phyloP scores from a whole-genome alignment of 2,888 invertebrate species.

The Ditylenchus weischeri region DNA sequence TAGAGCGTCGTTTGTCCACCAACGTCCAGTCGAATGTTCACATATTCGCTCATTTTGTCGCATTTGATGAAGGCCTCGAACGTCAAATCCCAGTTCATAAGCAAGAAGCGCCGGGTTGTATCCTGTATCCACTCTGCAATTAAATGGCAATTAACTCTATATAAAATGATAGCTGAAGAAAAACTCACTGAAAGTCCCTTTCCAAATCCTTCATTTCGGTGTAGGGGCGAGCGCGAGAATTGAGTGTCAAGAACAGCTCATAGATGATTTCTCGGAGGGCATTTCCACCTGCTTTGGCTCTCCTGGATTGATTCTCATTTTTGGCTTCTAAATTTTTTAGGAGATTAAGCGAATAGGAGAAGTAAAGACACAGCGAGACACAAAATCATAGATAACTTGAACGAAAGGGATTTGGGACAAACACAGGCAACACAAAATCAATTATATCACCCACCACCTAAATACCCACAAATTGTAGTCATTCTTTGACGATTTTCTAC shows the following conservation, averaged over 20 bases:
- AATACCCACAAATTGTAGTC: no score
- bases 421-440: no score
- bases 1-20: neutral
- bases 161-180: neutral
- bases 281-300: neutral
- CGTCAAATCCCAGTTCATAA: constrained; percentile 5
- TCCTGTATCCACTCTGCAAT: constrained; percentile 2
- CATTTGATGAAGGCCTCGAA: neutral
- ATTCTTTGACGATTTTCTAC: no score
- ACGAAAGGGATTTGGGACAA: no score
- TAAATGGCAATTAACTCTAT: neutral
- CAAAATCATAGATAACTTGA: no score
- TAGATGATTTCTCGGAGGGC: no score
- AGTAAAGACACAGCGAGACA: no score
- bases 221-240: constrained; percentile 5
- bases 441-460: no score
- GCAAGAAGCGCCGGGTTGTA: neutral
- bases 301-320: no score
- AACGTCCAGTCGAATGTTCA: neutral
- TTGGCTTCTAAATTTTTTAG: no score
- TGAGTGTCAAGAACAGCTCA: constrained; percentile 5
- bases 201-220: constrained; percentile 5
- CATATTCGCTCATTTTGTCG: neutral
- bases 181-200: constrained; percentile 10
- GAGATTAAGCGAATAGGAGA: no score